Evolutionary conservation across 2,797 vertebrate species (phyloP).

Genomic region (Acrocephalus scirpaceus): DNA sequence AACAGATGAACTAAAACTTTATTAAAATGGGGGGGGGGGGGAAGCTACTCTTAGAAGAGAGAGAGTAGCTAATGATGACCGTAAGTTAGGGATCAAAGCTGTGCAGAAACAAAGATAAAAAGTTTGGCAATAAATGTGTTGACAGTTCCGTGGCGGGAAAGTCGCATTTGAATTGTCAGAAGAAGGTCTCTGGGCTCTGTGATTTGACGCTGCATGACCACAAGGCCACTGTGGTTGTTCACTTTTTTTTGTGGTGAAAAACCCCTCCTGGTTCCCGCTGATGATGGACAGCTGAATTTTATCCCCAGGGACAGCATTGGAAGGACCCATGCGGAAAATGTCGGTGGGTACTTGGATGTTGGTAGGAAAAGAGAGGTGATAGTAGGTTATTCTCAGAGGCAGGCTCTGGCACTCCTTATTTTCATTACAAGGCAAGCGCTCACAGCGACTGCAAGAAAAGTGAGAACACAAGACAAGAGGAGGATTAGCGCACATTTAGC

Average conservation of each 20-base stretch:
- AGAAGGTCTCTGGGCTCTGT: slow-evolving; percentile 88
- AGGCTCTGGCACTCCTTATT: slow-evolving; percentile 93
- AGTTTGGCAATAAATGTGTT: slow-evolving; percentile 91
- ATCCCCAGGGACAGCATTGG: slow-evolving; percentile 85
- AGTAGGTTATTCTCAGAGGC: slow-evolving; percentile 98
- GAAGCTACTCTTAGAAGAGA: background rate
- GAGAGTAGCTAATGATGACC: background rate
- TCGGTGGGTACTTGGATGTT: slow-evolving; percentile 92
- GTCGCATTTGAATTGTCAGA: slow-evolving; percentile 89
- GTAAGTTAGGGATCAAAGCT: slow-evolving; percentile 76
- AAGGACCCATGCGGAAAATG: slow-evolving; percentile 98
- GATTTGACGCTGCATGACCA: slow-evolving; percentile 87
- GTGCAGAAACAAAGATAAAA: slow-evolving; percentile 89
- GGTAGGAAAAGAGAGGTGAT: slow-evolving; percentile 97
- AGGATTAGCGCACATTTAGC: slow-evolving; percentile 73
- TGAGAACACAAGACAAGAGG: slow-evolving; percentile 78
- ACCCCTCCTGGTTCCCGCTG: slow-evolving; percentile 88
- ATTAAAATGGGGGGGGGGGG: slow-evolving; percentile 29
- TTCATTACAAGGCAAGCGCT: slow-evolving; percentile 98
- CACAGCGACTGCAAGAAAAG: slow-evolving; percentile 96
- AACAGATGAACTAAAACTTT: slow-evolving; percentile 67
- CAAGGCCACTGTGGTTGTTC: slow-evolving; percentile 85
- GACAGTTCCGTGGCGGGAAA: slow-evolving; percentile 83
- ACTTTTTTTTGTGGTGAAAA: slow-evolving; percentile 86
- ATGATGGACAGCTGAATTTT: slow-evolving; percentile 90